These are phyloP conservation scores for Anoura caudifer DNA, from an alignment of 2,113 vertebrate genomes.

Conservation along the genomic window DNA sequence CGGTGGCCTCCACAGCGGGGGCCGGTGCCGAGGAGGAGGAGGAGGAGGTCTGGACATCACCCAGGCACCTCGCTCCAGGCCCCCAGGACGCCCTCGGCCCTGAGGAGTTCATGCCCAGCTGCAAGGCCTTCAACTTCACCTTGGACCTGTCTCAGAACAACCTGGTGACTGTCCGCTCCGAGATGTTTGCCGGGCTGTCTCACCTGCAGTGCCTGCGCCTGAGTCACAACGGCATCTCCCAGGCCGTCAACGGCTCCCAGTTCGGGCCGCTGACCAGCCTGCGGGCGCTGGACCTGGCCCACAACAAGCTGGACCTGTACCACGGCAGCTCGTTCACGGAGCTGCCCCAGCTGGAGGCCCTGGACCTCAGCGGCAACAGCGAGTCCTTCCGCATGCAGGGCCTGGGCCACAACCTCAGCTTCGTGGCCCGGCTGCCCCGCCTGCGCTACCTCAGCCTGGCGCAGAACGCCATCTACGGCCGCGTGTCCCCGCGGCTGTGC, in stretches of 20 bases:
- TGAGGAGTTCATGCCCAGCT: conserved; percentile 25
- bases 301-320: conserved; percentile 77
- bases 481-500: conserved; percentile 48
- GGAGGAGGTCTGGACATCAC: rapidly evolving
- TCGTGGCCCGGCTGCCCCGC: conserved; percentile 15
- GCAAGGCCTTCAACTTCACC: background rate
- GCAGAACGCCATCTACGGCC: conserved; percentile 59
- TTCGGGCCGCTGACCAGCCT: conserved; percentile 52
- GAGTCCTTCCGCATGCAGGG: conserved; percentile 73
- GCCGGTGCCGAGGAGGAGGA: rapidly evolving
- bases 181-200: conserved; percentile 56
- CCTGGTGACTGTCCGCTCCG: conserved; percentile 3
- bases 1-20: rapidly evolving
- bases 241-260: conserved; percentile 65
- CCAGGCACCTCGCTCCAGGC: background rate
- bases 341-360: conserved; percentile 12
- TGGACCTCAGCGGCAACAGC: conserved; percentile 76
- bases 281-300: conserved; percentile 65
- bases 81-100: rapidly evolving
- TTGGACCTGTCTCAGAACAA: conserved; percentile 74
- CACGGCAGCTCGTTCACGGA: conserved; percentile 52
- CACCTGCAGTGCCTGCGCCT: conserved; percentile 67
- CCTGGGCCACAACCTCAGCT: conserved; percentile 72
- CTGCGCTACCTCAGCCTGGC: conserved; percentile 70
- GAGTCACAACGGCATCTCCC: conserved; percentile 63